phyloP scores from a whole-genome alignment of 2,888 invertebrate genomes.

The Oegoconia quadripuncta region DNA sequence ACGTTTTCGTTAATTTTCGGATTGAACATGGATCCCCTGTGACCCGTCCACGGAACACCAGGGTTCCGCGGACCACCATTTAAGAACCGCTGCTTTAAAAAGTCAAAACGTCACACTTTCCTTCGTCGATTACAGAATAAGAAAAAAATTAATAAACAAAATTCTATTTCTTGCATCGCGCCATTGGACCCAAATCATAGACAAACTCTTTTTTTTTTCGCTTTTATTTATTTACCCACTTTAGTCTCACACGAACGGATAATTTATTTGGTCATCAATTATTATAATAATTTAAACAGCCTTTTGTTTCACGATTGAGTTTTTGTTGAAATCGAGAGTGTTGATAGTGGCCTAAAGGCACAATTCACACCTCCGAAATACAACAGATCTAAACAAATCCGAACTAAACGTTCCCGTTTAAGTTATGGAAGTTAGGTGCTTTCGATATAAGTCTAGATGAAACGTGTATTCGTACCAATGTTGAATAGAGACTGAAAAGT shows the following conservation, averaged over 20 bases:
- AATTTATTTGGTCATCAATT: slow-evolving; percentile 37
- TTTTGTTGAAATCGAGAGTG: slow-evolving; percentile 39
- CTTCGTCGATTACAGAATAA: no score
- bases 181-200: no score
- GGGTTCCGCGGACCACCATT: no score
- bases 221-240: no score
- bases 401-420: slow-evolving; percentile 12
- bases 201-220: no score
- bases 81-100: no score
- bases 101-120: no score
- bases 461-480: slow-evolving; percentile 4
- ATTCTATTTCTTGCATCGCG: no score
- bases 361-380: slow-evolving; percentile 40
- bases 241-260: slow-evolving; percentile 9
- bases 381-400: slow-evolving; percentile 4
- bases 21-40: no score
- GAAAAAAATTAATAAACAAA: no score
- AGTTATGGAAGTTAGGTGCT: not conserved
- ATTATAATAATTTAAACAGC: slow-evolving; percentile 46
- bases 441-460: slow-evolving; percentile 1
- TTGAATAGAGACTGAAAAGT: slow-evolving; percentile 5
- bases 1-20: no score
- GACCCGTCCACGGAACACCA: no score
- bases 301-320: slow-evolving; percentile 30
- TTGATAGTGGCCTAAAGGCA: slow-evolving; percentile 48